These are phyloP conservation scores for Leuciscus idus DNA, from an alignment of 2,113 vertebrate species.

Conservation along the genomic window DNA sequence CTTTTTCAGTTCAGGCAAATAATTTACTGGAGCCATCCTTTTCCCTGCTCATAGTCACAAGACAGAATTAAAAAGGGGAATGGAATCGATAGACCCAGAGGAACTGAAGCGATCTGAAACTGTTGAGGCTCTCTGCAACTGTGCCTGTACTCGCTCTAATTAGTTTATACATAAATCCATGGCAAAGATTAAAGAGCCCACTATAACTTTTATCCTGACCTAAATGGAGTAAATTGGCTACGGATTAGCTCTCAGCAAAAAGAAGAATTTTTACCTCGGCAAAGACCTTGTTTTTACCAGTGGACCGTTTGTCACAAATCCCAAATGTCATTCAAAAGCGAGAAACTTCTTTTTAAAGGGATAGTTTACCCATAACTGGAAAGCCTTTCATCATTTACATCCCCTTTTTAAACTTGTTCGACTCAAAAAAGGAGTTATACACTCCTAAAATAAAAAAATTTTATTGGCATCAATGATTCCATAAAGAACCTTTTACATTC, in stretches of 20 bases:
- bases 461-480: not conserved
- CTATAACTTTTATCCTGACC: slow-evolving; percentile 64
- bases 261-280: not conserved
- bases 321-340: not conserved
- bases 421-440: not conserved
- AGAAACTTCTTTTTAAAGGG: not conserved
- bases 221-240: slow-evolving; percentile 72
- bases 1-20: slow-evolving; percentile 40
- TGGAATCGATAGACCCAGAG: slow-evolving; percentile 54
- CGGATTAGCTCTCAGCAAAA: slow-evolving; percentile 66
- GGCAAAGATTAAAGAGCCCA: slow-evolving; percentile 64
- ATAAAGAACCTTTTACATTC: not conserved
- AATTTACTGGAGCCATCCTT: slow-evolving; percentile 30
- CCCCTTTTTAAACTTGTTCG: not conserved
- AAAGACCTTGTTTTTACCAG: not conserved
- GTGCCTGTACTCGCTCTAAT: slow-evolving; percentile 64
- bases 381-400: not conserved
- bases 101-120: slow-evolving; percentile 59
- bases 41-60: slow-evolving; percentile 25
- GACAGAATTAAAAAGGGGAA: slow-evolving; percentile 54
- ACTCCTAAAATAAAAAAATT: not conserved
- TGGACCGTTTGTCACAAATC: not conserved
- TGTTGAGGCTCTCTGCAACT: slow-evolving; percentile 57
- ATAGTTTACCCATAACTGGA: not conserved
- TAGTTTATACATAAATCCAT: slow-evolving; percentile 71